Base-by-base conservation (phyloP, 2,113 vertebrate genomes). In the Ammodytes marinus region DNA sequence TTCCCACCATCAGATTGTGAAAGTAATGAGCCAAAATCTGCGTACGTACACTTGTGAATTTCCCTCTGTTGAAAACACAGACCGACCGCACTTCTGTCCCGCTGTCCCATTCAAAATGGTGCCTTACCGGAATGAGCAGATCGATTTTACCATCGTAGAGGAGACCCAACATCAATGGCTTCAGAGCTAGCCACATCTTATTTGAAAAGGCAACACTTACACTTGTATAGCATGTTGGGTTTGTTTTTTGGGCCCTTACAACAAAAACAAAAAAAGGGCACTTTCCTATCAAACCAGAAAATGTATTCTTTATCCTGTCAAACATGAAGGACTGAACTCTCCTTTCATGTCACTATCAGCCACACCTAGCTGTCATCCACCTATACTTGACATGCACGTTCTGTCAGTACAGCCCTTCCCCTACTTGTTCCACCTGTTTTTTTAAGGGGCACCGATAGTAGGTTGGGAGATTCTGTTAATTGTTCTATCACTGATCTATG, bases 111-210 rank as follows among this genome's bases (percentile, higher is more conserved):
- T 77, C 64, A 57, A 65, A 88, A 61, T 84, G 89, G 88, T 91
- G 88, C 87, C 91, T 91, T 91, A 91, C 53, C 46, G 67, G 69
- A 79, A 77, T 61, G 40, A 83, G 35, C 57, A 72, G 57, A 77
- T 80, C 55, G 27, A 61, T 14, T 74, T 43, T 57, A 84, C 59
- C 46, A 13, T 69, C 27, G 71, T 49, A n/a, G 12, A 84, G 37
- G 79, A 10, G 64, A 80, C 72, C 39, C 57, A 19, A 8, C 64
- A 70, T 65, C 11, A 47, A 53, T 69, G 27, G 6, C 46, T 39
- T 39, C 13, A 58, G 19, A 72, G 59, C 9, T 47, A 63, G 15
- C 13, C 14, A 37, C 69, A 42, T 63, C 46, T 37, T 42, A 39
- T 54, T 85, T 57, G 0, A 66, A 80, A 79, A 63, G 14, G 11